A percentile compares a stretch with the other conserved stretches of the same genome.
phyloP scores from a whole-genome alignment of 2,888 invertebrate species.

The Hyppa rectilinea region DNA sequence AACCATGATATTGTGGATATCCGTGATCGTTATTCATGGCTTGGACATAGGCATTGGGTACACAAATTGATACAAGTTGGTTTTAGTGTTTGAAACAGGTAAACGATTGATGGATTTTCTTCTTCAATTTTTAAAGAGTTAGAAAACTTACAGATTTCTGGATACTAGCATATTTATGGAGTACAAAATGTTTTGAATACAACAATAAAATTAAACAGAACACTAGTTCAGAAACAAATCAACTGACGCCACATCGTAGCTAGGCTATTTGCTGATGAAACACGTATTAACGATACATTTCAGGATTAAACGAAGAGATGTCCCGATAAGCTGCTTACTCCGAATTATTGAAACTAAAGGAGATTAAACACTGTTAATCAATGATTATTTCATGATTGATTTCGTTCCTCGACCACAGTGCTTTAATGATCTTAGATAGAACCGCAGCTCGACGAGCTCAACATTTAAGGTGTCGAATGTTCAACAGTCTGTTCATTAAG shows the following conservation, averaged over 20 bases:
- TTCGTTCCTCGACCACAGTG: conserved; percentile 20
- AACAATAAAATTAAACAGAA: conserved; percentile 1
- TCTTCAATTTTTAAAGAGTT: background rate
- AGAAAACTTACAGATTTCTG: background rate
- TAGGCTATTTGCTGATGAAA: background rate
- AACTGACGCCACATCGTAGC: background rate
- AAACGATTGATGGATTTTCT: background rate
- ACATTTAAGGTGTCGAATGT: conserved; percentile 62
- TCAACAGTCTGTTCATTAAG: conserved; percentile 63
- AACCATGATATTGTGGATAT: conserved; percentile 52
- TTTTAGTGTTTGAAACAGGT: background rate
- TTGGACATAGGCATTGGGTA: background rate
- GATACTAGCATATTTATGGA: background rate
- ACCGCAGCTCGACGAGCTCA: conserved; percentile 43
- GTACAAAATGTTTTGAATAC: background rate
- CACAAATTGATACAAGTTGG: background rate
- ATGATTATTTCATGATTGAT: conserved; percentile 47
- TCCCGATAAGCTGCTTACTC: background rate
- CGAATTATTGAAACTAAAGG: conserved; percentile 9
- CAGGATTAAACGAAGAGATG: background rate
- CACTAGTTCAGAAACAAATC: background rate
- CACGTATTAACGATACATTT: background rate
- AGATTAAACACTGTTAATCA: conserved; percentile 28
- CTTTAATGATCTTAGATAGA: conserved; percentile 47
- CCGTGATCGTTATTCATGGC: conserved; percentile 29